Conservation (phyloP, 64 coral and sea anemone genomes). For the Dendronephthya gigantea region DNA sequence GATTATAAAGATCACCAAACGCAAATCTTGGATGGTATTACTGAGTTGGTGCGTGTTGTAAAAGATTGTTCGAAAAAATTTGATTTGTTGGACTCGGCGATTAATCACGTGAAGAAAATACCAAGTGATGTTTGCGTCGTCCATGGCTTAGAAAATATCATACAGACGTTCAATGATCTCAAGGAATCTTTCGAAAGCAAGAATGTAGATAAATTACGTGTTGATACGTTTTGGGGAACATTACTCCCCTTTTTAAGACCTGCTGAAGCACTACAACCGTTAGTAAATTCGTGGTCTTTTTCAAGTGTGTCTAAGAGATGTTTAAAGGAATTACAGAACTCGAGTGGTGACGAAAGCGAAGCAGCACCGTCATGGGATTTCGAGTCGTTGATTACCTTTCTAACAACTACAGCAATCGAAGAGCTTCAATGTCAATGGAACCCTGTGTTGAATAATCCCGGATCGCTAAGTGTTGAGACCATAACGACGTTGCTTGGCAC, state of each 20-base stretch:
- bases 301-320: neutral
- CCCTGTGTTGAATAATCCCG: neutral
- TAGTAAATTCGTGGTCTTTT: neutral
- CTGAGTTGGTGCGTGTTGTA: neutral
- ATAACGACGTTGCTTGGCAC: neutral
- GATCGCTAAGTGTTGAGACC: neutral
- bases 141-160: neutral
- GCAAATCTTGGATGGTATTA: neutral
- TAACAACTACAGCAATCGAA: neutral
- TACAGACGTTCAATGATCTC: neutral
- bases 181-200: neutral
- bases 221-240: neutral
- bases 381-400: neutral
- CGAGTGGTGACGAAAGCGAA: neutral
- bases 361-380: neutral
- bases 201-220: neutral
- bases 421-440: neutral
- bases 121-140: neutral
- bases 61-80: neutral
- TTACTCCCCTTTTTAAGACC: neutral
- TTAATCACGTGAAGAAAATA: neutral
- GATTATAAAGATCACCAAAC: neutral
- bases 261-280: neutral
- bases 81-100: neutral
- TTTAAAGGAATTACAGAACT: neutral